These are phyloP conservation scores for Meriones unguiculatus DNA, from an alignment of 2,113 vertebrate genomes.

Conservation along the genomic window DNA sequence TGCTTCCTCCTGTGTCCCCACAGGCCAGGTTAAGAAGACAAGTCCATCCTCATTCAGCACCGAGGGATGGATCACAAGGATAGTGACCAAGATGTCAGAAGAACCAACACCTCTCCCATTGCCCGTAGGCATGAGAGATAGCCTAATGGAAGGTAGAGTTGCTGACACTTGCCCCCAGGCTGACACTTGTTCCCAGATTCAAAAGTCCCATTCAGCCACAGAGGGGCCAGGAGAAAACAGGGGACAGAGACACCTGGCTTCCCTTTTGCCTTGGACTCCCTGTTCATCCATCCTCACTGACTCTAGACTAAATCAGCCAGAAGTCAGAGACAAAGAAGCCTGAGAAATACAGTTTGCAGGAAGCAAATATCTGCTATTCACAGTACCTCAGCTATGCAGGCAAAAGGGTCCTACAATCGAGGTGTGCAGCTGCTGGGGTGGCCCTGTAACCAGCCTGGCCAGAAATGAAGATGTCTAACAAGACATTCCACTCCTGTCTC, in stretches of 20 bases:
- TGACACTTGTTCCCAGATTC: neutral
- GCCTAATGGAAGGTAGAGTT: neutral
- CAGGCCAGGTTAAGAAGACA: neutral
- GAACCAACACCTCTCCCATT: neutral
- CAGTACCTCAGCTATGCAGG: neutral
- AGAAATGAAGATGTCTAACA: neutral
- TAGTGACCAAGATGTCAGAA: neutral
- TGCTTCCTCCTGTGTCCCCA: neutral
- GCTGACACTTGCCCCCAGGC: fast-evolving
- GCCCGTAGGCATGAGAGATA: no score
- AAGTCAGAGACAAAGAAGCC: neutral
- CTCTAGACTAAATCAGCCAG: neutral
- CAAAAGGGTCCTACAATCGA: neutral
- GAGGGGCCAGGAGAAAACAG: neutral
- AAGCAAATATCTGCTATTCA: neutral
- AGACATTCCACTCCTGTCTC: neutral
- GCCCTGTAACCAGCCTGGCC: neutral
- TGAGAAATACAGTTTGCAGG: neutral
- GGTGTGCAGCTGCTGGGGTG: no score
- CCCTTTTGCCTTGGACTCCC: neutral
- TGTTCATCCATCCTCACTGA: neutral
- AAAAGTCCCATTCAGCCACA: neutral
- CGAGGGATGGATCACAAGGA: neutral
- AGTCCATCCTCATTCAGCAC: neutral
- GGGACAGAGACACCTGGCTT: neutral